Evolutionary conservation across 2,797 vertebrate genomes (phyloP).

Genomic region (Lutjanus campechanus): DNA sequence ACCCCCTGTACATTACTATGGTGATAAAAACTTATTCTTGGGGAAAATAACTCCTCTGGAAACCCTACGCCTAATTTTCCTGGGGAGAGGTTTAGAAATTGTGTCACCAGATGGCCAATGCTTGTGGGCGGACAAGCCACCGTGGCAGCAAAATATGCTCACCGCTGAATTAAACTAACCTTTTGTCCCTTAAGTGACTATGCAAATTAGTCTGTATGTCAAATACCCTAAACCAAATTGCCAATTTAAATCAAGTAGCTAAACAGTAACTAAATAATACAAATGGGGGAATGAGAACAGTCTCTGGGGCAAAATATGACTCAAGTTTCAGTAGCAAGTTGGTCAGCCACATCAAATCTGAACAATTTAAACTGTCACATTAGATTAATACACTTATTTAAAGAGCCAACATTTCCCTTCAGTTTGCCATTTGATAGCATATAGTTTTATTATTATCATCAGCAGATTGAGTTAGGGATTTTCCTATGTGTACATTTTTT

Average conservation of each 20-base stretch:
- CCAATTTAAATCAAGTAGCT: slow-evolving; percentile 77
- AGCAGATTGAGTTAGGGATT: slow-evolving; percentile 15
- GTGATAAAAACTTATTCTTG: slow-evolving; percentile 63
- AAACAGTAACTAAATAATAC: slow-evolving; percentile 72
- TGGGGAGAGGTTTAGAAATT: slow-evolving; percentile 62
- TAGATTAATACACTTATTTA: slow-evolving; percentile 46
- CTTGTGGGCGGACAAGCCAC: slow-evolving; percentile 66
- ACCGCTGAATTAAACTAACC: slow-evolving; percentile 73
- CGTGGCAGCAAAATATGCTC: slow-evolving; percentile 75
- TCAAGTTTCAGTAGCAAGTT: slow-evolving; percentile 48
- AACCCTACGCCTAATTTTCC: slow-evolving; percentile 62
- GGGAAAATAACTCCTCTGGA: slow-evolving; percentile 67
- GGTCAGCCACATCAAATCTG: slow-evolving; percentile 40
- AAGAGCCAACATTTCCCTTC: slow-evolving; percentile 33
- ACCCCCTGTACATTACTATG: slow-evolving; percentile 34
- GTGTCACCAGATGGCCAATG: slow-evolving; percentile 77
- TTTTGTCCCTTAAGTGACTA: slow-evolving; percentile 71
- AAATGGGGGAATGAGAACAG: slow-evolving; percentile 55
- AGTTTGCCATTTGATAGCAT: neutral
- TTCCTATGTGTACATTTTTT: slow-evolving; percentile 18
- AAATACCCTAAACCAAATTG: slow-evolving; percentile 72
- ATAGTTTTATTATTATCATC: slow-evolving; percentile 16
- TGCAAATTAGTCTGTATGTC: slow-evolving; percentile 77
- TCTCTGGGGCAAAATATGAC: slow-evolving; percentile 67
- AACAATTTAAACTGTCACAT: slow-evolving; percentile 55